Percentiles rank a stretch among this genome's conserved stretches.
These are phyloP conservation scores for Samia ricini DNA, from an alignment of 1,140 invertebrate genomes.

Conservation along the genomic window DNA sequence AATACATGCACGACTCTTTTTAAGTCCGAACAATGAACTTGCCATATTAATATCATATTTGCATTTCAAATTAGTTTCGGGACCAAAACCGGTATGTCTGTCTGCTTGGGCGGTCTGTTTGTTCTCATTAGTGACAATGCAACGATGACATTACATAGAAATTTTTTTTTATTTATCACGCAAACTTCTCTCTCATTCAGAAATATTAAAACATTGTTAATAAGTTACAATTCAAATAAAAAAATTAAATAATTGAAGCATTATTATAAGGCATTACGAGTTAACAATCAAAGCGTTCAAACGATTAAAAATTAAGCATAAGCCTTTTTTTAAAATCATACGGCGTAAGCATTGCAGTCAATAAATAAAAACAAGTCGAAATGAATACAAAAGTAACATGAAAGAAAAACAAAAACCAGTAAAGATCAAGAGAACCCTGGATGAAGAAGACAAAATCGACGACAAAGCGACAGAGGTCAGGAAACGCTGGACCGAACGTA, in stretches of 20 bases:
- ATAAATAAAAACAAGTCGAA: background rate
- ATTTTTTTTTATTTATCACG: slow-evolving; percentile 12
- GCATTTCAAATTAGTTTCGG: slow-evolving; percentile 35
- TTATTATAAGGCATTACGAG: background rate
- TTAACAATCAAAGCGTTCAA: background rate
- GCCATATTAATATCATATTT: slow-evolving; percentile 26
- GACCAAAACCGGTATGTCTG: background rate
- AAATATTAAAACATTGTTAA: background rate
- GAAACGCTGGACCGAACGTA: slow-evolving; percentile 51
- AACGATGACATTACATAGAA: slow-evolving; percentile 17
- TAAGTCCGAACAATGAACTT: slow-evolving; percentile 26
- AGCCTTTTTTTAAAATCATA: background rate
- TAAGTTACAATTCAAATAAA: background rate
- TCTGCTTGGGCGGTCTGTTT: background rate
- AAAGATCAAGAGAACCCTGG: slow-evolving; percentile 17
- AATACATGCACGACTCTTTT: slow-evolving; percentile 36
- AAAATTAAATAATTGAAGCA: background rate
- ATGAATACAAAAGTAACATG: background rate
- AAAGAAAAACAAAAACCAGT: slow-evolving; percentile 1
- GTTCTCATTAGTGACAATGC: slow-evolving; percentile 18
- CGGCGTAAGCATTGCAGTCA: background rate
- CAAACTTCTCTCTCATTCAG: slow-evolving; percentile 4
- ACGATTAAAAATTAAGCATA: background rate
- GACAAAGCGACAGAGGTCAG: slow-evolving; percentile 16
- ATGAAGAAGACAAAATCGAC: slow-evolving; percentile 18